These are phyloP conservation scores for Zoanthus sociatus DNA, from an alignment of 92 coral and sea anemone species.

Conservation along the genomic window DNA sequence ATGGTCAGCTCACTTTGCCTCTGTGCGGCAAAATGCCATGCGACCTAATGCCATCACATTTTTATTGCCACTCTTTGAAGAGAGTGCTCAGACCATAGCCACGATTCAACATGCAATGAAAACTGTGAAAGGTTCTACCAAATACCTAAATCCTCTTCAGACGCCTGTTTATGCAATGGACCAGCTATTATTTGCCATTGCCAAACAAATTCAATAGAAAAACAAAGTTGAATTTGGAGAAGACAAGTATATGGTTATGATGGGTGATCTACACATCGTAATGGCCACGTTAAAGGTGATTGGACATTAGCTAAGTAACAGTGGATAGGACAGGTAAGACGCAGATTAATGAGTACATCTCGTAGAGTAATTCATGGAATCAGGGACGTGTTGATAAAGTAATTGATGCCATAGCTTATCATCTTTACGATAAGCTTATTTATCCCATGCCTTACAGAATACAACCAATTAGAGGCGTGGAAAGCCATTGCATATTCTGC, in stretches of 20 bases:
- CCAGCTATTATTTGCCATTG: constrained; percentile 38
- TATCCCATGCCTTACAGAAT: too few relatives aligned
- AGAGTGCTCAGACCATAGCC: constrained; percentile 43
- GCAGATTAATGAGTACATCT: too few relatives aligned
- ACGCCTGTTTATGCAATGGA: constrained; percentile 49
- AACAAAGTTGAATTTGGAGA: constrained; percentile 51
- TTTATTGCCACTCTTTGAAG: constrained; percentile 31
- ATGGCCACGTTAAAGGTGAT: constrained; percentile 54
- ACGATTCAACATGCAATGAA: constrained; percentile 58
- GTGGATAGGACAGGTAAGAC: constrained; percentile 42
- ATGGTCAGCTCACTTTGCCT: too few relatives aligned
- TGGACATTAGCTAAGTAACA: constrained; percentile 53
- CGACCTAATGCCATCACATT: too few relatives aligned
- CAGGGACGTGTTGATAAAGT: too few relatives aligned
- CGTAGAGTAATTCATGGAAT: too few relatives aligned
- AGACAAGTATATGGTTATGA: constrained; percentile 40
- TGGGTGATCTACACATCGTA: constrained; percentile 60
- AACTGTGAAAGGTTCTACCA: constrained; percentile 33
- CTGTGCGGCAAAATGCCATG: too few relatives aligned
- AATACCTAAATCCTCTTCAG: constrained; percentile 48
- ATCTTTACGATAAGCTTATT: too few relatives aligned
- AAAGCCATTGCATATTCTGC: too few relatives aligned
- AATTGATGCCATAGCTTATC: too few relatives aligned
- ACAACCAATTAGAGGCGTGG: too few relatives aligned
- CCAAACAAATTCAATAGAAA: constrained; percentile 60